Base-by-base conservation (phyloP, 2,888 invertebrate genomes). In the Argyra leucocephala region DNA sequence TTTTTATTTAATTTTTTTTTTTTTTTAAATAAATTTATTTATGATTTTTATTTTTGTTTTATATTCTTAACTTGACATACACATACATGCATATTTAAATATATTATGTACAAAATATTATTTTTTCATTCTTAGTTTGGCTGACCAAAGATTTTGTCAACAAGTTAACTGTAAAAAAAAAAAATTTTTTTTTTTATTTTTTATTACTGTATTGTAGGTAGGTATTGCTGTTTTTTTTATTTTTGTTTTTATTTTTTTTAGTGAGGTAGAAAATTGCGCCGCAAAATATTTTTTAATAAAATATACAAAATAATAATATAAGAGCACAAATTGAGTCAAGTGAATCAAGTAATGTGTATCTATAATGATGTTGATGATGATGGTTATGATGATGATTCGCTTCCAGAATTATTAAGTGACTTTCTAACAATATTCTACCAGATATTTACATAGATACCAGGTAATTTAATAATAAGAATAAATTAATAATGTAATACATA, bases 191-290 rank as follows among this genome's bases (percentile, higher is more conserved):
- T 12, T 48, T 48, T 12, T 48, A 48, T 48, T 48, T 18, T 48
- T n/a, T n/a, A n/a, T n/a, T n/a, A n/a, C n/a, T n/a, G n/a, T n/a
- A n/a, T n/a, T n/a, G n/a, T n/a, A n/a, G n/a, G n/a, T n/a, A n/a
- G n/a, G n/a, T n/a, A n/a, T n/a, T n/a, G 5, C 6, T n/a, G 2
- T 48, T 48, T 9, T 48, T 48, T 48, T 18, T 48, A 15, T 48
- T 48, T 48, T 48, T 48, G 12, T 18, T 15, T 48, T 31, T 31
- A 31, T 31, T 48, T 48, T 48, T 48, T 48, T 15, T 18, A 48
- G 48, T 48, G 18, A 48, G 48, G 48, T 48, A 48, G 48, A 48
- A 48, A 48, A 48, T 48, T 48, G 48, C 48, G 48, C 48, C 48
- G 48, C 48, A 48, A 48, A 48, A 48, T 48, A 48, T 48, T 48